Evolutionary conservation across 1,140 invertebrate species (phyloP), one percentile per base, ranked within the genome.

Genomic region (Acyrthosiphon pisum): DNA sequence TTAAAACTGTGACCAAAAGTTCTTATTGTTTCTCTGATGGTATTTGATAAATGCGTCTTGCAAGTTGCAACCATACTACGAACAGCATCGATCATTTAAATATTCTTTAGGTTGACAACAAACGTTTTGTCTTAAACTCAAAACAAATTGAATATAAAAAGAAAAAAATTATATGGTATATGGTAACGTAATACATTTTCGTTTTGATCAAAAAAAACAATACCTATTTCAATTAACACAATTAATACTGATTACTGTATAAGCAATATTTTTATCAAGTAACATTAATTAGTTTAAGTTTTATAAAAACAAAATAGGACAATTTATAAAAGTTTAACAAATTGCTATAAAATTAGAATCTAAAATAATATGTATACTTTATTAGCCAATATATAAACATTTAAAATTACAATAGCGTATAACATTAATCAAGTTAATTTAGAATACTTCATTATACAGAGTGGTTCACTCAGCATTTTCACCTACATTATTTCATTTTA

Each of bases 1-100:
- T 90, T 90, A 76, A 90, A 90, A 90, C 48, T 53, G 88, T 90
- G 50, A 90, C 50, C 88, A 56, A 53, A 53, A 50, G 53, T 44
- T 60, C 35, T 60, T 90, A 90, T 90, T 90, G 50, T 90, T 90
- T 90, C 35, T 56, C 22, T 90, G 37, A 60, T 56, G 37, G 89
- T 37, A 60, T 90, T 90, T 68, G 53, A 90, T 90, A 90, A 90
- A 90, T 56, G 88, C 20, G 48, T 46, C 48, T 56, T 23, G n/a
- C 26, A 76, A 76, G 60, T 76, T 76, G 60, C 60, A 41, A 88
- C 44, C 86, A 37, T n/a, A 56, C 20, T 3, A 35, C 1, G 87
- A 89, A 48, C 48, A 35, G 48, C 88, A 90, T 53, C 88, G 88
- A 53, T 90, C 88, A 53, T 44, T 87, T 87, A 41, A 26, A 48